Evolutionary conservation across 2,797 vertebrate genomes (phyloP).

Genomic region (Enteromius mattozi): DNA sequence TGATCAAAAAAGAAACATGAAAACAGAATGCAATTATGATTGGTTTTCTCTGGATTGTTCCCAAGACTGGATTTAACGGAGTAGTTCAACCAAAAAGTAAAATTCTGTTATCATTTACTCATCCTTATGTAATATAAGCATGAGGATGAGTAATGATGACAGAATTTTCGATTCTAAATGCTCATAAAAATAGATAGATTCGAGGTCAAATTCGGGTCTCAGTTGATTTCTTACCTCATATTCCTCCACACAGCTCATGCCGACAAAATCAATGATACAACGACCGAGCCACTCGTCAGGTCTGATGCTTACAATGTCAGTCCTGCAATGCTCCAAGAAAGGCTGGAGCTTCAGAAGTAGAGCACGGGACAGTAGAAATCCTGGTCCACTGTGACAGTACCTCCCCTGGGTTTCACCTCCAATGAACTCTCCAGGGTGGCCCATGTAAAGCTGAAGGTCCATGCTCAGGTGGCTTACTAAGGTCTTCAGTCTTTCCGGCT

Average conservation of each 20-base stretch:
- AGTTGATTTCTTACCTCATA: constrained; percentile 80
- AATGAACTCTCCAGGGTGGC: constrained; percentile 89
- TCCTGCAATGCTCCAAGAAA: constrained; percentile 92
- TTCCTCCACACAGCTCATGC: constrained; percentile 84
- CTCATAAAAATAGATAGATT: neutral
- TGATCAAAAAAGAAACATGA: neutral
- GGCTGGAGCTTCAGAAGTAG: constrained; percentile 89
- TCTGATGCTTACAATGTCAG: constrained; percentile 90
- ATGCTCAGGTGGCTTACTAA: constrained; percentile 91
- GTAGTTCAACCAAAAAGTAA: neutral
- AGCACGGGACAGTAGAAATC: constrained; percentile 89
- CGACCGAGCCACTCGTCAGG: constrained; percentile 97
- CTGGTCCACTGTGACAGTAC: constrained; percentile 92
- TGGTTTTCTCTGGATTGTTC: neutral
- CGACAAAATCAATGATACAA: constrained; percentile 91
- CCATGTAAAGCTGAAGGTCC: constrained; percentile 90
- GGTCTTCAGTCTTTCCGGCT: constrained; percentile 85
- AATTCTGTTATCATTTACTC: neutral
- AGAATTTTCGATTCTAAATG: neutral
- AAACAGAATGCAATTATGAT: constrained; percentile 2
- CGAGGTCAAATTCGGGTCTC: neutral
- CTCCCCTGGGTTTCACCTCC: constrained; percentile 86
- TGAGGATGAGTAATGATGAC: neutral
- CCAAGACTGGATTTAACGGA: neutral
- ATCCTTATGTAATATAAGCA: neutral